A percentile compares a stretch with the other conserved stretches of the same genome.
Conservation (phyloP, 2,113 vertebrate genomes). For the Poeciliopsis retropinna region DNA sequence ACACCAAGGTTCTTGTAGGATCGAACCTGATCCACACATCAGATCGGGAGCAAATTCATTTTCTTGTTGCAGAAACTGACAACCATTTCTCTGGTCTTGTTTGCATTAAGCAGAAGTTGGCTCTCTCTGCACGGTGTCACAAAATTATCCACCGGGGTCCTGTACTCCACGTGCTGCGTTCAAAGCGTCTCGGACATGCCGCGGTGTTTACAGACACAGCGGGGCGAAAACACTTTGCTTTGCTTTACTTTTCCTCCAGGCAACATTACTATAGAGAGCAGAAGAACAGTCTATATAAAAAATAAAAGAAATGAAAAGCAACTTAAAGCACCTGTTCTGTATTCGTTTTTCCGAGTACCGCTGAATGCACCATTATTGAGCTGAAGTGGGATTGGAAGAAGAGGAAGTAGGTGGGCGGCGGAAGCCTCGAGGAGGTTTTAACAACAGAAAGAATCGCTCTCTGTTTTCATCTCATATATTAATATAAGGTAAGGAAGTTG, state of each 20-base stretch:
- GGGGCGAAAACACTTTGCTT: not conserved
- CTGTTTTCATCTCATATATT: not conserved
- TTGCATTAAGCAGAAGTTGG: too few species aligned
- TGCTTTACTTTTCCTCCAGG: too few species aligned
- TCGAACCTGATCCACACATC: too few species aligned
- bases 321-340: not conserved
- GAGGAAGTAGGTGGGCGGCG: not conserved
- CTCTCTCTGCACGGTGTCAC: too few species aligned
- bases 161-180: not conserved
- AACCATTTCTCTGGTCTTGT: too few species aligned
- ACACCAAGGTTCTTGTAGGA: too few species aligned
- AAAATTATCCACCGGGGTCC: too few species aligned
- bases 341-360: not conserved
- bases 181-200: not conserved
- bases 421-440: not conserved
- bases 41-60: too few species aligned
- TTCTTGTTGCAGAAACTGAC: too few species aligned
- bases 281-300: not conserved
- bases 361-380: not conserved
- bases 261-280: not conserved
- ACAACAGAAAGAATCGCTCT: not conserved
- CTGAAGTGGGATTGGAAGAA: not conserved
- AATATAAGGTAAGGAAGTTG: not conserved
- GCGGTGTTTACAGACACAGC: not conserved
- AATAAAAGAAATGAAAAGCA: not conserved